Evolutionary conservation across 2,797 vertebrate species (phyloP).

Genomic region (Tenualosa ilisha): DNA sequence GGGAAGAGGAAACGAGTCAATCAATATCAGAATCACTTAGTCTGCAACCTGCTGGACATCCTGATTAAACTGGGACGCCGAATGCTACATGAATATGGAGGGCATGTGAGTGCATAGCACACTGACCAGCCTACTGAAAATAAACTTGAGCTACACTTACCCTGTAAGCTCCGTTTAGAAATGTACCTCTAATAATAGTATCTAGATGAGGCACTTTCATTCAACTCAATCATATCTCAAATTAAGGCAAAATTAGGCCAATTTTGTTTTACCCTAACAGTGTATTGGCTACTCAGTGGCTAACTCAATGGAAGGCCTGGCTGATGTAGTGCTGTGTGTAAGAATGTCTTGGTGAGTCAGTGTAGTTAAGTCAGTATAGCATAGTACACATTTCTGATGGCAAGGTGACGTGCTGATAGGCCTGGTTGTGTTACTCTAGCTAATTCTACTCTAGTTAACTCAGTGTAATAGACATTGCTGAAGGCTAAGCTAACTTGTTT

Average conservation of each 20-base stretch:
- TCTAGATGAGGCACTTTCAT: no score
- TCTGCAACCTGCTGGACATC: not conserved
- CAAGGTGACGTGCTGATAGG: conserved; percentile 49
- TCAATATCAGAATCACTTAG: conserved; percentile 11
- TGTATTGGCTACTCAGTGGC: no score
- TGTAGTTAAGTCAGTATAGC: no score
- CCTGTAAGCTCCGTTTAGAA: not conserved
- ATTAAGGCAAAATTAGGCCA: no score
- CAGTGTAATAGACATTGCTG: not conserved
- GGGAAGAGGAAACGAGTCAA: not conserved
- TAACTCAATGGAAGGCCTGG: not conserved
- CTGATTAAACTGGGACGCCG: not conserved
- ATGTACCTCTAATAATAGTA: not conserved
- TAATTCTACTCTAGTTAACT: no score
- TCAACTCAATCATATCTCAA: no score
- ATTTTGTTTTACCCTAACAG: no score
- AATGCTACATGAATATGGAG: not conserved
- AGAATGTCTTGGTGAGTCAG: not conserved
- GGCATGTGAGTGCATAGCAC: not conserved
- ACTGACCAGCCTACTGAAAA: not conserved
- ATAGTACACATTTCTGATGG: conserved; percentile 37
- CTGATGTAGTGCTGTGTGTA: not conserved
- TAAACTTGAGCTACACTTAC: not conserved
- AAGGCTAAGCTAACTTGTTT: conserved; percentile 85
- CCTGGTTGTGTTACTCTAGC: not conserved